Evolutionary conservation across 2,113 vertebrate species (phyloP).

Genomic region (Chunga burmeisteri): DNA sequence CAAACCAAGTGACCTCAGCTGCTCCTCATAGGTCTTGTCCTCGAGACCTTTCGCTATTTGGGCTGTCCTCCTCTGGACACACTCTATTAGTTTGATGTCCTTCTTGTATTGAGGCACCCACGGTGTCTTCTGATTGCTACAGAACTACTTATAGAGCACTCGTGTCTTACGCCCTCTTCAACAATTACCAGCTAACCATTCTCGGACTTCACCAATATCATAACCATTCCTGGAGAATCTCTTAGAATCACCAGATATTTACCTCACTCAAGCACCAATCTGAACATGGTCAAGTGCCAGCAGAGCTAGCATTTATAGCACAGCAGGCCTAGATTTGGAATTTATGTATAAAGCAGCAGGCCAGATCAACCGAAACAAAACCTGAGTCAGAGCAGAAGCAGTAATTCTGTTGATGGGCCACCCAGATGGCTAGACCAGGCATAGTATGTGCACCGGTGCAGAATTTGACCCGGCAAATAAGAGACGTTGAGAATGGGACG

Average conservation of each 20-base stretch:
- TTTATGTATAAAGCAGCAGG: background rate
- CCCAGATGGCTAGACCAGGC: background rate
- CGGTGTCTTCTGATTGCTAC: background rate
- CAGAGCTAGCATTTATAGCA: background rate
- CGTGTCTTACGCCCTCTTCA: background rate
- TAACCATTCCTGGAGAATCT: background rate
- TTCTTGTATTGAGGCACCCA: accelerated
- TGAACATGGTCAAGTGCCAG: background rate
- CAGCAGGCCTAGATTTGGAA: background rate
- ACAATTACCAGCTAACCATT: background rate
- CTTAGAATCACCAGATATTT: background rate
- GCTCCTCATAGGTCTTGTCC: background rate
- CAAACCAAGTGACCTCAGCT: background rate
- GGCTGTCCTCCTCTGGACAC: background rate
- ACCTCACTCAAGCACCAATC: background rate
- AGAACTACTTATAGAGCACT: background rate
- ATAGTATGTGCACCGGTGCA: background rate
- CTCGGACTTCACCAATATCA: background rate
- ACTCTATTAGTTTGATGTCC: background rate
- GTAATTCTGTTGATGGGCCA: background rate
- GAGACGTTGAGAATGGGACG: background rate
- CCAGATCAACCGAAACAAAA: background rate
- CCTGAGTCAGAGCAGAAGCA: background rate
- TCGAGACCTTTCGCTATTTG: background rate
- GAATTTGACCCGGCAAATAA: background rate